Conservation (phyloP, 2,113 vertebrate genomes). For the Peucedramus taeniatus region DNA sequence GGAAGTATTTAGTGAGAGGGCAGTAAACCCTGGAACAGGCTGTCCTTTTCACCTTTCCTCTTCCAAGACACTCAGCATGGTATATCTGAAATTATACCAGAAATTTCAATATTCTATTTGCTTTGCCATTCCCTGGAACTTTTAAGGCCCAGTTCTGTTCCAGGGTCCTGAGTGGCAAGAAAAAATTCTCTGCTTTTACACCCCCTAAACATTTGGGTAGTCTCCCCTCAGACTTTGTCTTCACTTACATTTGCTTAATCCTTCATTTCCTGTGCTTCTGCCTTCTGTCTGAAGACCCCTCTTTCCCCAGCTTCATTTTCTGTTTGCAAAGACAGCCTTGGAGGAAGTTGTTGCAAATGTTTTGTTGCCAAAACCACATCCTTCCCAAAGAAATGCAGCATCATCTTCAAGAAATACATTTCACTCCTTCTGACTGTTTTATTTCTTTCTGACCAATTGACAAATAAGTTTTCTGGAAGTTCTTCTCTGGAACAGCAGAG, state of each 20-base stretch:
- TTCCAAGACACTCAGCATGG: not conserved
- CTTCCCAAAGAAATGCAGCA: not conserved
- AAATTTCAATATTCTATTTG: not conserved
- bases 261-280: not conserved
- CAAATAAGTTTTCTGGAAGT: not conserved
- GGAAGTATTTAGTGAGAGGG: not conserved
- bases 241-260: not conserved
- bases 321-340: not conserved
- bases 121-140: not conserved
- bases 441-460: not conserved
- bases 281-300: not conserved
- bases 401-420: not conserved
- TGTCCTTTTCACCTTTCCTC: not conserved
- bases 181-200: not conserved
- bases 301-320: not conserved
- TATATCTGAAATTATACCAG: not conserved
- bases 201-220: not conserved
- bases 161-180: not conserved
- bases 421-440: not conserved
- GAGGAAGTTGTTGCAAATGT: not conserved
- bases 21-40: not conserved
- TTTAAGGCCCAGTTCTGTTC: not conserved
- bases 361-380: not conserved
- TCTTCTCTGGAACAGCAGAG: not conserved
- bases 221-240: not conserved